phyloP scores from a whole-genome alignment of 2,888 invertebrate genomes.

The Drosophila mettleri region DNA sequence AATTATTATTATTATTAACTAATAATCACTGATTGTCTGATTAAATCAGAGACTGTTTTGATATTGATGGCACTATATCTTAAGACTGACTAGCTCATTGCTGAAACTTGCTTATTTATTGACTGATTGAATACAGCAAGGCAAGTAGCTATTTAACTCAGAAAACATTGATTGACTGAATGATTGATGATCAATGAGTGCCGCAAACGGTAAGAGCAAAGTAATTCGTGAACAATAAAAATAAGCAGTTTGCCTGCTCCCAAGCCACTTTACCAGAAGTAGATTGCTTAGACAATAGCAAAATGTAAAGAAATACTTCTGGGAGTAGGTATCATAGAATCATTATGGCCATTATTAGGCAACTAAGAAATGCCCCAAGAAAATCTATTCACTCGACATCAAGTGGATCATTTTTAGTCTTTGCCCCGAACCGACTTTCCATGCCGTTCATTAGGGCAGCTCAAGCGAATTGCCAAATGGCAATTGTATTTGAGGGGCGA shows the following conservation, averaged over 20 bases:
- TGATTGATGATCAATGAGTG: neutral
- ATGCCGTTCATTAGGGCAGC: slow-evolving; percentile 40
- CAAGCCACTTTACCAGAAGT: neutral
- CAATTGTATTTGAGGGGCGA: slow-evolving; percentile 11
- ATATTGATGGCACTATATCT: too few relatives aligned
- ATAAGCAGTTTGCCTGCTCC: too few relatives aligned
- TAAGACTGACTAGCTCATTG: too few relatives aligned
- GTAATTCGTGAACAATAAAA: too few relatives aligned
- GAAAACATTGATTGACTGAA: neutral
- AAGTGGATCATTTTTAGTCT: slow-evolving; percentile 45
- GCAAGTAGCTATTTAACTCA: neutral
- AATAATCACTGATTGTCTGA: too few relatives aligned
- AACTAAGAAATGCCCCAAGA: slow-evolving; percentile 7
- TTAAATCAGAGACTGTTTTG: too few relatives aligned
- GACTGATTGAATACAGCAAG: slow-evolving; percentile 2
- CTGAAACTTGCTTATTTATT: neutral
- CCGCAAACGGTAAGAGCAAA: neutral
- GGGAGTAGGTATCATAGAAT: neutral
- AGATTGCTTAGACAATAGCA: neutral
- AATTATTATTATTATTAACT: too few relatives aligned
- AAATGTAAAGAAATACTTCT: neutral
- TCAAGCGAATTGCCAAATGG: slow-evolving; percentile 15
- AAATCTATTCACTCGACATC: slow-evolving; percentile 5
- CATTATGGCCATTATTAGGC: neutral
- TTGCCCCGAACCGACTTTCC: too few relatives aligned